Evolutionary conservation across 1,140 invertebrate genomes (phyloP).

Genomic region (Dryas iulia): DNA sequence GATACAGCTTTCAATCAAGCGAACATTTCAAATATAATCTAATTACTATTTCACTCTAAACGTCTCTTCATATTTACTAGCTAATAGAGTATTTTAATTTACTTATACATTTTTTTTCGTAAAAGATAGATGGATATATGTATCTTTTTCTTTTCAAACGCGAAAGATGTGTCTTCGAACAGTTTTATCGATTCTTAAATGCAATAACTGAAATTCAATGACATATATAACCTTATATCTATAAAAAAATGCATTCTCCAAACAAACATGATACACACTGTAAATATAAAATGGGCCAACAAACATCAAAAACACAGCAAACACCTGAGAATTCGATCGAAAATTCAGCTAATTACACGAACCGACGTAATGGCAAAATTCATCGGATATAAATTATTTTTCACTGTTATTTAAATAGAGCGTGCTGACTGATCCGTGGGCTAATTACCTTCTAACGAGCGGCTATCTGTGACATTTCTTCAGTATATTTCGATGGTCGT

Average conservation of each 20-base stretch:
- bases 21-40: conserved; percentile 35
- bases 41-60: conserved; percentile 29
- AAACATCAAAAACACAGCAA: conserved; percentile 1
- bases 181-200: too few relatives aligned
- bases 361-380: conserved; percentile 24
- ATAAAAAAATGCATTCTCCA: not conserved
- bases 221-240: too few relatives aligned
- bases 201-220: too few relatives aligned
- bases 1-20: conserved; percentile 63
- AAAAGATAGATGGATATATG: not conserved
- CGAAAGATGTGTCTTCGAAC: too few relatives aligned
- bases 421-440: conserved; percentile 64
- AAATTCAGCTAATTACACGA: conserved; percentile 50
- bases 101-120: not conserved
- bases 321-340: conserved; percentile 33
- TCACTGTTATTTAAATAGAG: conserved; percentile 60
- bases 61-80: not conserved
- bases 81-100: not conserved
- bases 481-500: conserved; percentile 60
- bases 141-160: not conserved
- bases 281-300: not conserved
- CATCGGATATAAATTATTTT: conserved; percentile 64
- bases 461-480: conserved; percentile 61
- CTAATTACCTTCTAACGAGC: conserved; percentile 76
- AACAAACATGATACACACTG: not conserved